Conservation (phyloP, 2,888 invertebrate species). For the Drosophila lacicola region DNA sequence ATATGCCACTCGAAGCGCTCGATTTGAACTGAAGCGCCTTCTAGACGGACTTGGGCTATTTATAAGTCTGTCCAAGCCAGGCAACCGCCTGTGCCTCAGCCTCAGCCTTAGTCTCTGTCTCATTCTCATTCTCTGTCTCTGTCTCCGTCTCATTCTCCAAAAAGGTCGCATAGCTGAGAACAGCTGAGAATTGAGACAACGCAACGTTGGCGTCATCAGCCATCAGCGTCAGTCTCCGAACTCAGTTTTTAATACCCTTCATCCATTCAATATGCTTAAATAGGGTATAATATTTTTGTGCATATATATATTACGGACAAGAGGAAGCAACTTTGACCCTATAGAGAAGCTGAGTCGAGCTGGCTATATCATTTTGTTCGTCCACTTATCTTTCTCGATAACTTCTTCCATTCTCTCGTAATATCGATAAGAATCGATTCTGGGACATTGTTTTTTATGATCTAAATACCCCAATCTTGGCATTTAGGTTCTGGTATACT, state of each 20-base stretch:
- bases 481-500: too few species aligned
- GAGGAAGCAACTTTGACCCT: too few species aligned
- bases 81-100: constrained; percentile 5
- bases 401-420: too few species aligned
- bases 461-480: too few species aligned
- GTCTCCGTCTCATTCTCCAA: constrained; percentile 27
- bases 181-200: constrained; percentile 67
- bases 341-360: too few species aligned
- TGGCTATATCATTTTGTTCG: too few species aligned
- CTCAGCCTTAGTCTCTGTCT: constrained; percentile 1
- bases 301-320: too few species aligned
- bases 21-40: constrained; percentile 72
- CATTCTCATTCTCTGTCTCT: not conserved
- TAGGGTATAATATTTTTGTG: too few species aligned
- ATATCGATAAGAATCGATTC: too few species aligned
- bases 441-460: too few species aligned
- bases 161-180: constrained; percentile 57
- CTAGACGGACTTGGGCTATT: constrained; percentile 66
- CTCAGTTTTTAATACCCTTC: constrained; percentile 5
- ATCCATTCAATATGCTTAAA: too few species aligned
- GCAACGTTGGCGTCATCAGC: constrained; percentile 71
- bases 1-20: constrained; percentile 57
- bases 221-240: constrained; percentile 22
- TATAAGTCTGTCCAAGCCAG: constrained; percentile 56
- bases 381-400: too few species aligned